Base-by-base conservation (phyloP, 2,888 invertebrate species). In the Tenthredo amoena region DNA sequence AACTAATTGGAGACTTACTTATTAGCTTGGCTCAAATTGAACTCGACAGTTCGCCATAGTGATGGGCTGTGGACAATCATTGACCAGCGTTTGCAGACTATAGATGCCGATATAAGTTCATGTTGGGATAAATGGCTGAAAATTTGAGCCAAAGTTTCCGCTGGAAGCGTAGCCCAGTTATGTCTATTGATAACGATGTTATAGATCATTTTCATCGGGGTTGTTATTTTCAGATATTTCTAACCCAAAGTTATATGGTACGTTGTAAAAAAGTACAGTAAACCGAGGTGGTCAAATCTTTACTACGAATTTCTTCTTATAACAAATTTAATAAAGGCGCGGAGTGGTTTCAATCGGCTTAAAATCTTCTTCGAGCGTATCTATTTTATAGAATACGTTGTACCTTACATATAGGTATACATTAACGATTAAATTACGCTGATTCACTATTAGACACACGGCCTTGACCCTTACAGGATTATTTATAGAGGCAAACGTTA, bases 1-100 rank as follows among this genome's bases (percentile, higher is more conserved):
- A 31, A 34, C 34, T 50, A 34, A 71, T 71, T 18, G 10, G 10
- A 31, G 18, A 77, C 50, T 79, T 58, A 79, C 79, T 55, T 79
- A 47, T 79, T 34, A 31, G 79, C 58, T 37, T 79, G 34, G 31
- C 79, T n/a, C 34, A 79, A 79, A 55, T 79, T 79, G 79, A 79
- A 79, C 26, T 79, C 79, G 15, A 79, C 79, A 3, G 34, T 65
- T 82, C 65, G 37, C 82, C 82, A 82, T n/a, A 82, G 65, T n/a
- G 82, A 82, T 34, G 82, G 82, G 26, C 82, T 82, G 47, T 82
- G 40, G 1, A 62, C 82, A 34, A 65, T 31, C 43, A 47, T 65
- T 15, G 34, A 62, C 82, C 82, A 82, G 43, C 65, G 43, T 65
- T 82, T 82, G 43, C 82, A 82, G 82, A 65, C 62, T 34, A 65